Evolutionary conservation across 1,140 invertebrate genomes (phyloP).

Genomic region (Venturia canescens): DNA sequence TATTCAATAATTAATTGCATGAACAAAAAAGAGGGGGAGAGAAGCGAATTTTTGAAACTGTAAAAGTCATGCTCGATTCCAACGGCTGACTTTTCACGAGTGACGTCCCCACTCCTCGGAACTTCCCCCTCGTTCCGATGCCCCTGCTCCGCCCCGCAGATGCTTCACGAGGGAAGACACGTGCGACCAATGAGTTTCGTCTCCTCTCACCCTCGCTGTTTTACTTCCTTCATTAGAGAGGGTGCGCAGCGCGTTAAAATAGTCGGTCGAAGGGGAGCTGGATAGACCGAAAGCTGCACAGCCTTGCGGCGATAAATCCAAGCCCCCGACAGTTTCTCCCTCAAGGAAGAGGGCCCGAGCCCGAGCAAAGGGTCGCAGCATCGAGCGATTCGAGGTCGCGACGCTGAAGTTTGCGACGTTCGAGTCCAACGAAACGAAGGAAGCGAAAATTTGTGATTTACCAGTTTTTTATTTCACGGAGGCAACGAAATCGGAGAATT

Average conservation of each 20-base stretch:
- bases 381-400: background rate
- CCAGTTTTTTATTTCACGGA: no score
- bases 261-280: background rate
- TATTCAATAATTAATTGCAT: no score
- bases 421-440: no score
- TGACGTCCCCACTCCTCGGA: background rate
- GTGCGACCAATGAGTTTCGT: background rate
- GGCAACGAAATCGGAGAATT: no score
- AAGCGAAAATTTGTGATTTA: no score
- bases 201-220: background rate
- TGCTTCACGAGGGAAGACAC: background rate
- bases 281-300: background rate
- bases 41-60: background rate
- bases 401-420: no score
- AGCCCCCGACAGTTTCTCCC: background rate
- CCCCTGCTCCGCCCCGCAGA: background rate
- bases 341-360: background rate
- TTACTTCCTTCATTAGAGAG: background rate
- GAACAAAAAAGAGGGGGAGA: no score
- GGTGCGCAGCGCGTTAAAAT: background rate
- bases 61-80: slow-evolving; percentile 16
- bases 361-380: background rate
- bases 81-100: background rate
- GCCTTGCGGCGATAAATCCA: background rate
- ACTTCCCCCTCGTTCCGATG: background rate